Base-by-base conservation (phyloP, 2,888 invertebrate species). In the Encarsia formosa region DNA sequence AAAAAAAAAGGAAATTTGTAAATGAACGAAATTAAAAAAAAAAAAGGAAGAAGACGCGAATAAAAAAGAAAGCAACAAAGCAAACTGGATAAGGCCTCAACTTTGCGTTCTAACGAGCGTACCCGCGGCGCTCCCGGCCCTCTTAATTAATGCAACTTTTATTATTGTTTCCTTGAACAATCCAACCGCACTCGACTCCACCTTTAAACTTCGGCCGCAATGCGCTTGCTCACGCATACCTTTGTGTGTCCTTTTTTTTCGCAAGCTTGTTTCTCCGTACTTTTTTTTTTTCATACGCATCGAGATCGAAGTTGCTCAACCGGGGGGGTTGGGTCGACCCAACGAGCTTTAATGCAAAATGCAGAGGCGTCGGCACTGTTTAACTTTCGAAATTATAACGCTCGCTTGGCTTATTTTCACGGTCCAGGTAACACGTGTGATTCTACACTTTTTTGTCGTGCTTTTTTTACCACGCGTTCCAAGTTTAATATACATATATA, bases 111-210 rank as follows among this genome's bases (percentile, higher is more conserved):
- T 64, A 65, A 64, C 62, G 59, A 62, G 60, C 63, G 59, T 63
- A 63, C 57, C 60, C 55, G 54, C 53, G 54, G 4, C 23, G 19
- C 18, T 16, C 29, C 18, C 20, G 22, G 61, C 62, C 63, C 68
- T 64, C 64, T 69, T 68, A 68, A 69, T 69, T 68, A 69, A 68
- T 67, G 65, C 65, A 67, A 68, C 68, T 66, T 69, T 69, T 69
- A 69, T 69, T 68, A 68, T 67, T 66, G 64, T 67, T 68, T 68
- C 64, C 63, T 66, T 62, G 59, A 66, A 67, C 62, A 64, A 66
- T 67, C 63, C 62, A 62, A 52, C 61, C 60, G 61, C 57, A 57
- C 57, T 37, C 52, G 23, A 45, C 49, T 52, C 58, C 49, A 56
- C 59, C 54, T 59, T 58, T 58, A 47, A 56, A 57, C 48, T 56